These are phyloP conservation scores for Helogale parvula DNA, from an alignment of 2,113 vertebrate genomes.

Conservation along the genomic window DNA sequence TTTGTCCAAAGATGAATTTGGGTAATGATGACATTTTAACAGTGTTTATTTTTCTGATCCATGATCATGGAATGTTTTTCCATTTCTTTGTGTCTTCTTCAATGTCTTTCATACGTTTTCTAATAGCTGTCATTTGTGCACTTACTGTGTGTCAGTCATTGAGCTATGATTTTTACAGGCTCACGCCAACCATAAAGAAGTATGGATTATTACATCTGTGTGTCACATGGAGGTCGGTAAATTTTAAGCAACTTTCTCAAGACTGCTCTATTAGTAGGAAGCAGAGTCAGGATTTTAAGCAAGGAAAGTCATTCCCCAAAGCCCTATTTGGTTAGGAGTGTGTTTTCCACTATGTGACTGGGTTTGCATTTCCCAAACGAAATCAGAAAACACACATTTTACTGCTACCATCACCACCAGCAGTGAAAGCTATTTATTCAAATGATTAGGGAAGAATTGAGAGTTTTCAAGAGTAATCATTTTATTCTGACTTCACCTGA, in stretches of 20 bases:
- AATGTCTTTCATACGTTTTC: no score
- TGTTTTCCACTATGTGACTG: background rate
- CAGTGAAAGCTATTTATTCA: background rate
- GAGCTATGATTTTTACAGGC: background rate
- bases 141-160: background rate
- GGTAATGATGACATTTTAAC: no score
- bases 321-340: background rate
- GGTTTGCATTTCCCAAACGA: background rate
- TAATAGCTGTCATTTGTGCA: background rate
- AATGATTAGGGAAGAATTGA: background rate
- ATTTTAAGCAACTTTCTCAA: background rate
- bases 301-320: background rate
- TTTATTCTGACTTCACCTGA: background rate
- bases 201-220: background rate
- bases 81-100: no score
- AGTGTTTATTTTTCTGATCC: no score
- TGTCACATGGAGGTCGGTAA: background rate
- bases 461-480: background rate
- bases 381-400: background rate
- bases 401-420: background rate
- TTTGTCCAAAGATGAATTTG: no score
- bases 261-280: background rate
- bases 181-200: background rate
- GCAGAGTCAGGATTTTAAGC: background rate
- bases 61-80: no score